Evolutionary conservation across 2,888 invertebrate species (phyloP).

Genomic region (Sphaerophoria rueppellii): DNA sequence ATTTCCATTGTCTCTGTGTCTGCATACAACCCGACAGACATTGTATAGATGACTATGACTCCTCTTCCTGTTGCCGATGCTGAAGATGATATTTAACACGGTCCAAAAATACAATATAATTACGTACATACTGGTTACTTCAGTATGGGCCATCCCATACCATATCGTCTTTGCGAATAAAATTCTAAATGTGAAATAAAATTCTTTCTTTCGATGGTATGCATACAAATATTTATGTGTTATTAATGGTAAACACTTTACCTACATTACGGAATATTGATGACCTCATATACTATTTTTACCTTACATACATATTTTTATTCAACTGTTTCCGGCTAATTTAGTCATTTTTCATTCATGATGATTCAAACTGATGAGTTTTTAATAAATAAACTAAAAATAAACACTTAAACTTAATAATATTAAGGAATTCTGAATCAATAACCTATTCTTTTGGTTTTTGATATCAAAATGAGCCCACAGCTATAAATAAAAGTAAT

Average conservation of each 20-base stretch:
- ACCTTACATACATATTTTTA: constrained; percentile 54
- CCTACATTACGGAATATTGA: constrained; percentile 58
- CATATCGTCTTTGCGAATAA: constrained; percentile 36
- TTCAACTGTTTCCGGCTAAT: constrained; percentile 78
- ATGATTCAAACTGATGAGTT: constrained; percentile 24
- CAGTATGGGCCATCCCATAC: constrained; percentile 36
- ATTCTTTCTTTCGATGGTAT: constrained; percentile 43
- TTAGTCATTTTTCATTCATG: constrained; percentile 21
- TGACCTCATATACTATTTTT: constrained; percentile 76
- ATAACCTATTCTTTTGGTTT: too few relatives aligned
- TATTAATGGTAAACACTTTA: constrained; percentile 43
- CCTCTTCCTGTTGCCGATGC: constrained; percentile 15
- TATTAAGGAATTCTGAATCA: not conserved
- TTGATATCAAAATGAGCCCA: not conserved
- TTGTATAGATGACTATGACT: not conserved
- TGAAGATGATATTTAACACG: not conserved
- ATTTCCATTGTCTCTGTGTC: constrained; percentile 40
- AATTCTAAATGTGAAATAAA: constrained; percentile 47
- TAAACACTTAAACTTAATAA: not conserved
- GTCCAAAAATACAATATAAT: constrained; percentile 4
- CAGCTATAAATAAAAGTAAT: not conserved
- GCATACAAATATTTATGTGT: constrained; percentile 32
- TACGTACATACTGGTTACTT: constrained; percentile 34
- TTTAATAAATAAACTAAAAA: constrained; percentile 1
- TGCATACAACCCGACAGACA: not conserved